phyloP scores from a whole-genome alignment of 2,888 invertebrate species.

The Masnerella sp. region DNA sequence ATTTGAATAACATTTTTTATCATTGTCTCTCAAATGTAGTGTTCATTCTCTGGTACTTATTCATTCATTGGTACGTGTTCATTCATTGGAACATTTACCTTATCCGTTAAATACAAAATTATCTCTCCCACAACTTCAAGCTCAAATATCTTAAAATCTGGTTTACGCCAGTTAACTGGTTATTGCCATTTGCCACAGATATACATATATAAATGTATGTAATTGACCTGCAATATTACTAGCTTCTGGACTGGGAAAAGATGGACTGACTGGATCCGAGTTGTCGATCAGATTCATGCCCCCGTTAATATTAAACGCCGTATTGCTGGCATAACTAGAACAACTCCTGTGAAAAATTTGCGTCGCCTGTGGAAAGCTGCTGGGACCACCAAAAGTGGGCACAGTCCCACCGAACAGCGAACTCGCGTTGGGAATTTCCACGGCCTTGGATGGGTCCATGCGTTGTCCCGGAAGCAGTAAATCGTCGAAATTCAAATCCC shows the following conservation, averaged over 20 bases:
- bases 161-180: too few species aligned
- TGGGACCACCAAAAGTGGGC: slow-evolving; percentile 67
- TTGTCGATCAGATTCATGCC: slow-evolving; percentile 70
- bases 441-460: slow-evolving; percentile 58
- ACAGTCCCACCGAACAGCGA: slow-evolving; percentile 65
- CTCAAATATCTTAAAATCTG: too few species aligned
- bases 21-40: too few species aligned
- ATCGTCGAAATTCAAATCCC: slow-evolving; percentile 92
- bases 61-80: too few species aligned
- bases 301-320: slow-evolving; percentile 69
- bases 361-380: slow-evolving; percentile 74
- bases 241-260: slow-evolving; percentile 75
- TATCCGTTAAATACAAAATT: too few species aligned
- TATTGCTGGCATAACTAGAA: slow-evolving; percentile 63
- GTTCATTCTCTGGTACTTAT: too few species aligned
- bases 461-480: slow-evolving; percentile 85
- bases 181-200: too few species aligned
- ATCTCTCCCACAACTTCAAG: too few species aligned
- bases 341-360: slow-evolving; percentile 68
- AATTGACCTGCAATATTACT: slow-evolving; percentile 72
- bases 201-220: too few species aligned
- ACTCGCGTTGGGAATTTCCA: slow-evolving; percentile 58
- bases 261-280: slow-evolving; percentile 73
- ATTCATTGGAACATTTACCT: too few species aligned
- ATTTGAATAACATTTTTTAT: too few species aligned